phyloP scores from a whole-genome alignment of 2,113 vertebrate genomes.

The Hydropotes inermis region DNA sequence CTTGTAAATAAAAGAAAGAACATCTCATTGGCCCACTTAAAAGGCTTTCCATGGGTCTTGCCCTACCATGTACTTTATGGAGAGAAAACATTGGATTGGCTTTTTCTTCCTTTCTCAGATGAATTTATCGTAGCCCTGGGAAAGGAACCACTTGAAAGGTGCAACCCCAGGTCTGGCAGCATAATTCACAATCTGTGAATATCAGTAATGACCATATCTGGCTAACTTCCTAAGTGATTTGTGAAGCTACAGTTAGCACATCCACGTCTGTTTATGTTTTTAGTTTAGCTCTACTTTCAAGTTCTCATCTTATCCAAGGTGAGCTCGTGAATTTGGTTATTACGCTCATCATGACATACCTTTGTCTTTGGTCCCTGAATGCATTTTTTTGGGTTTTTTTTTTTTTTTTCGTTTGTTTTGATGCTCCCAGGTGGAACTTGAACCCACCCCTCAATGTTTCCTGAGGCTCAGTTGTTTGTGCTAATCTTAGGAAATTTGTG shows the following conservation, averaged over 20 bases:
- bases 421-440: not conserved
- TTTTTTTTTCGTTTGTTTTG: not conserved
- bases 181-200: not conserved
- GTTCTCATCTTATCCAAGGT: constrained; percentile 1
- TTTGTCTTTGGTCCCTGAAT: not conserved
- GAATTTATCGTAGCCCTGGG: not conserved
- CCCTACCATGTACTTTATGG: not conserved
- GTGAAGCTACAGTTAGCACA: not conserved
- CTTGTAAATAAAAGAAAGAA: constrained; percentile 3
- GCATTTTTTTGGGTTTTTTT: not conserved
- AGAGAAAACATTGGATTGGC: not conserved
- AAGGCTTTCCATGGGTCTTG: not conserved
- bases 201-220: not conserved
- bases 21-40: not conserved
- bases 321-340: not conserved
- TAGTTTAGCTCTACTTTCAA: constrained; percentile 19
- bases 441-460: not conserved
- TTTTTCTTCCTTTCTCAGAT: constrained; percentile 28
- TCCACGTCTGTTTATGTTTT: not conserved
- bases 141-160: not conserved
- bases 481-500: constrained; percentile 8
- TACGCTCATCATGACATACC: not conserved
- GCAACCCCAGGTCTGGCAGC: not conserved
- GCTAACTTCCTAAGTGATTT: not conserved
- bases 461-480: not conserved